Base-by-base conservation (phyloP, 2,888 invertebrate species). In the Tetranychus truncatus region DNA sequence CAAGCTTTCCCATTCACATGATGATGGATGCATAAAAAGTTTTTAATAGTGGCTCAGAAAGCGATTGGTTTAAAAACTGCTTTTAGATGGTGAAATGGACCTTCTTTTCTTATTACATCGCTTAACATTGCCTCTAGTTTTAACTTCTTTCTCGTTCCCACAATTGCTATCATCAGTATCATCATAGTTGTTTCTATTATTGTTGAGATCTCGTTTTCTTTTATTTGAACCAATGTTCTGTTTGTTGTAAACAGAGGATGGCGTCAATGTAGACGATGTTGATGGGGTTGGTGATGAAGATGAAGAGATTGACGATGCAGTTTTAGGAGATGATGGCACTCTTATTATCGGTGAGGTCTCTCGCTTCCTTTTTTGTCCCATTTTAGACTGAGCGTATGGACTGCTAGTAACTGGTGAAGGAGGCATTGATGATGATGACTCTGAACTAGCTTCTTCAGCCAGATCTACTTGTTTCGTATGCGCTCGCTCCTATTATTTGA, bases 381-480 rank as follows among this genome's bases (percentile, higher is more conserved):
- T 15, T 15, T 55, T 55, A 2, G 55, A 55, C 55, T 55, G 9
- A 15, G 55, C 55, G 15, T 55, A 55, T 55, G 55, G 55, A 55
- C 55, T 55, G 20, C 69, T 69, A 24, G 20, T 69, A 20, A 69
- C 20, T 24, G 69, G 69, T 5, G 69, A 69, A 11, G 69, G 69
- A 8, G 69, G 69, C 69, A 69, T 69, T 11, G 69, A 24, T 69
- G 69, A 21, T 69, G 15, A n/a, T 66, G 55, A 11, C 15, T 44
- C 74, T 8, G 67, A 69, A 34, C 66, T 71, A 67, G 74, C 66
- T 5, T 67, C 66, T 34, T 71, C 71, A 18, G 72, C 71, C 11
- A 71, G 21, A 45, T 77, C 72, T 11, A 66, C 44, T 71, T 77
- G 77, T 66, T 76, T 77, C 21, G 65, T 44, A 20, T 76, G 76